A percentile compares a stretch with the other conserved stretches of the same genome.
These are phyloP conservation scores for Cheilosia impressa DNA, from an alignment of 2,888 invertebrate species.

Conservation along the genomic window DNA sequence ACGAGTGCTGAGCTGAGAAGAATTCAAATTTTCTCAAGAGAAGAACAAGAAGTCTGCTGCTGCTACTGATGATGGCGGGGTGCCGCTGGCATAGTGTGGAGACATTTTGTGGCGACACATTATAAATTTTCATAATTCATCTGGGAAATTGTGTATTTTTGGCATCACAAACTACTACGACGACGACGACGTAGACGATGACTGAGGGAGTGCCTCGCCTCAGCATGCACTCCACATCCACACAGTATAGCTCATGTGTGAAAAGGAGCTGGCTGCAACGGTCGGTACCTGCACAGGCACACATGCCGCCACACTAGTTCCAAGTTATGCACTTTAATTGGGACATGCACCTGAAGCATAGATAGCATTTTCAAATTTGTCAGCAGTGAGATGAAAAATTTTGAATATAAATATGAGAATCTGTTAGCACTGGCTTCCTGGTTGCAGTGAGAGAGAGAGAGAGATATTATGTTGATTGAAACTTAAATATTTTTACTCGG, in stretches of 20 bases:
- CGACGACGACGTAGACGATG: not conserved
- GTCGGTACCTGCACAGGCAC: slow-evolving; percentile 3
- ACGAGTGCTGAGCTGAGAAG: slow-evolving; percentile 13
- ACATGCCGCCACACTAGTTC: slow-evolving; percentile 19
- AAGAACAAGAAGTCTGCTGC: not conserved
- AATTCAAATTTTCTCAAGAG: slow-evolving; percentile 36
- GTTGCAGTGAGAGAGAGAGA: not conserved
- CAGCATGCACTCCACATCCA: not conserved
- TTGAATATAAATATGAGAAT: slow-evolving; percentile 25
- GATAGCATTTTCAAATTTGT: slow-evolving; percentile 30
- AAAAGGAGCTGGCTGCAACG: slow-evolving; percentile 12
- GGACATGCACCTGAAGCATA: slow-evolving; percentile 62
- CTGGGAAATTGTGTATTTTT: slow-evolving; percentile 54
- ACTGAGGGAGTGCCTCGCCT: slow-evolving; percentile 16
- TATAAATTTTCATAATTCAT: slow-evolving; percentile 71
- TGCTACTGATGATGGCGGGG: not conserved
- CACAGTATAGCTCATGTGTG: slow-evolving; percentile 1
- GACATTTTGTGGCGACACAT: slow-evolving; percentile 68
- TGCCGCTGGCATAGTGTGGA: slow-evolving; percentile 39
- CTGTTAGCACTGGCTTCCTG: slow-evolving; percentile 28
- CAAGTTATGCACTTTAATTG: slow-evolving; percentile 62
- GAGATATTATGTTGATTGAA: not conserved
- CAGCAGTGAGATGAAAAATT: not conserved
- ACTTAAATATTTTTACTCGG: slow-evolving; percentile 18
- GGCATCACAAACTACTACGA: slow-evolving; percentile 27